phyloP scores from a whole-genome alignment of 2,888 invertebrate species.

The Tiphia femorata region DNA sequence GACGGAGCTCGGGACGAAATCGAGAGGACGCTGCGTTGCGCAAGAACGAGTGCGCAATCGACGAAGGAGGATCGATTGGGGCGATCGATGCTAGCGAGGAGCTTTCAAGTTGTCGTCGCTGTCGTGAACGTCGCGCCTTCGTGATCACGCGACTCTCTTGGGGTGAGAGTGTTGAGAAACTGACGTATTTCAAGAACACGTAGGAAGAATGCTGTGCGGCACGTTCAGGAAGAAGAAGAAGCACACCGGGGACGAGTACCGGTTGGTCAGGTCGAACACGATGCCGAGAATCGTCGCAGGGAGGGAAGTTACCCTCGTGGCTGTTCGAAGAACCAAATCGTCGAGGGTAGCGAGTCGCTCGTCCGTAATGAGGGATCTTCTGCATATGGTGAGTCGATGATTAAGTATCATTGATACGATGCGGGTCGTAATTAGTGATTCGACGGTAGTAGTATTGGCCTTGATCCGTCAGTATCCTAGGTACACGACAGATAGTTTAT shows the following conservation, averaged over 20 bases:
- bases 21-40: neutral
- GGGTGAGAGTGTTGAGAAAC: too few species aligned
- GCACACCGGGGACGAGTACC: conserved; percentile 58
- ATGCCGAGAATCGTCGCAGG: conserved; percentile 47
- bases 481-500: too few species aligned
- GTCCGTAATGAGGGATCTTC: conserved; percentile 48
- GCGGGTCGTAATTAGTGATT: too few species aligned
- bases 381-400: conserved; percentile 55
- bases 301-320: conserved; percentile 42
- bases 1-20: neutral
- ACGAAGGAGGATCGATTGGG: too few species aligned
- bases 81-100: too few species aligned
- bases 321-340: conserved; percentile 43
- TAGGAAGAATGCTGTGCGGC: conserved; percentile 58
- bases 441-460: too few species aligned
- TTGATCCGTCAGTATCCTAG: too few species aligned
- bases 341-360: conserved; percentile 39
- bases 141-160: too few species aligned
- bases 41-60: neutral
- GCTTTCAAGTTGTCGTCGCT: too few species aligned
- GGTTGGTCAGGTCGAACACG: conserved; percentile 53
- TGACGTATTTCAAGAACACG: conserved; percentile 2
- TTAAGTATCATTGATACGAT: too few species aligned
- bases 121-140: too few species aligned
- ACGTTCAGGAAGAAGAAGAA: conserved; percentile 55